Conservation (phyloP, 2,888 invertebrate genomes). For the Shargacucullia verbasci region DNA sequence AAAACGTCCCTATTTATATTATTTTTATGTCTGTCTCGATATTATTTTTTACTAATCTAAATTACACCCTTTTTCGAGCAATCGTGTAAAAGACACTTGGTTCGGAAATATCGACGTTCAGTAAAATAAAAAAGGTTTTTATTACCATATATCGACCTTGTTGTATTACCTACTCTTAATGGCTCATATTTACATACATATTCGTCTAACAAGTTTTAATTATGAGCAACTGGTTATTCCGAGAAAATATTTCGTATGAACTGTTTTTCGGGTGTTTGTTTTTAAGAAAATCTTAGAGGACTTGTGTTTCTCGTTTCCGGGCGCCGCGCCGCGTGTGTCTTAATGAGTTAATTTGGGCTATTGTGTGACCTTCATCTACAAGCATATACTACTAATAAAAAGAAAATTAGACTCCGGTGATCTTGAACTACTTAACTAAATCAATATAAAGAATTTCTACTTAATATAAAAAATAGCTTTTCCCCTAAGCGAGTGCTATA, state of each 20-base stretch:
- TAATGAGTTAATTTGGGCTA: conserved; percentile 21
- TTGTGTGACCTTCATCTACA: conserved; percentile 32
- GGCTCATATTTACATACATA: conserved; percentile 22
- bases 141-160: conserved; percentile 19
- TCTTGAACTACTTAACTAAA: conserved; percentile 34
- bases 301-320: too few relatives aligned
- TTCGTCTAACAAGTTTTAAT: conserved; percentile 30
- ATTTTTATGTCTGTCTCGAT: too few relatives aligned
- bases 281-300: conserved; percentile 23
- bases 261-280: neutral
- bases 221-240: conserved; percentile 1
- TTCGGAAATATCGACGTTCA: too few relatives aligned
- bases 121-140: conserved; percentile 9
- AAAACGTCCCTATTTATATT: too few relatives aligned
- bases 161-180: too few relatives aligned
- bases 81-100: too few relatives aligned
- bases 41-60: too few relatives aligned
- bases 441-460: too few relatives aligned
- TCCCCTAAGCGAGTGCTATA: too few relatives aligned
- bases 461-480: neutral
- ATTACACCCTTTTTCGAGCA: too few relatives aligned
- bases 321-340: too few relatives aligned
- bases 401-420: conserved; percentile 17
- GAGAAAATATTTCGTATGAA: conserved; percentile 9
- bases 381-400: conserved; percentile 8